Evolutionary conservation across 2,888 invertebrate genomes (phyloP).

Genomic region (Nudaria mundana): DNA sequence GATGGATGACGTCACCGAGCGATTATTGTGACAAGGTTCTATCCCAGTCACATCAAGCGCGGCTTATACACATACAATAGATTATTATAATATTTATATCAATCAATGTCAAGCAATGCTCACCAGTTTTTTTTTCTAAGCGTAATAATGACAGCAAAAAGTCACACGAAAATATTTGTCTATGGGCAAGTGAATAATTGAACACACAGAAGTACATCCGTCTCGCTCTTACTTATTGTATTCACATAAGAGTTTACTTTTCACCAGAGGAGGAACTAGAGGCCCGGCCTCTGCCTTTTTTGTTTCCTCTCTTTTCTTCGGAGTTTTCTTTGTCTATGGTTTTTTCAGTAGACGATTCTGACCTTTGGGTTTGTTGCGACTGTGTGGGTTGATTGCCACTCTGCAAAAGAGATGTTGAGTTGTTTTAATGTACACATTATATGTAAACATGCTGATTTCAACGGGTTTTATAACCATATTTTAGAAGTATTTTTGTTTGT

Average conservation of each 20-base stretch:
- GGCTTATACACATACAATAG: too few relatives aligned
- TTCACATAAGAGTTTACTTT: slow-evolving; percentile 48
- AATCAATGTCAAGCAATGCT: slow-evolving; percentile 6
- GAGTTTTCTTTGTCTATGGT: slow-evolving; percentile 40
- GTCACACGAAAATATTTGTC: slow-evolving; percentile 3
- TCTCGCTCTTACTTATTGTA: slow-evolving; percentile 19
- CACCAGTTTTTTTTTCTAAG: slow-evolving; percentile 17
- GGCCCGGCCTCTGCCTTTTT: slow-evolving; percentile 64
- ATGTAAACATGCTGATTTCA: too few relatives aligned
- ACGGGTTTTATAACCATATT: too few relatives aligned
- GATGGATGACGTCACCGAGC: too few relatives aligned
- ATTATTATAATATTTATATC: slow-evolving; percentile 2
- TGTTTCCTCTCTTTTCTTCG: slow-evolving; percentile 60
- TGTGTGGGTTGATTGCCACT: slow-evolving; percentile 41
- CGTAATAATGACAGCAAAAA: slow-evolving; percentile 17
- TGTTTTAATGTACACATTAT: too few relatives aligned
- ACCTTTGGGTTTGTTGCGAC: slow-evolving; percentile 40
- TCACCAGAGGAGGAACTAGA: slow-evolving; percentile 73
- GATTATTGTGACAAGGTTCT: too few relatives aligned
- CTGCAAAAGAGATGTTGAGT: too few relatives aligned
- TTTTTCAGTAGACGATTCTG: slow-evolving; percentile 39
- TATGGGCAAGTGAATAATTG: slow-evolving; percentile 2
- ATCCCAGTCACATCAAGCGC: too few relatives aligned
- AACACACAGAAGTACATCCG: slow-evolving; percentile 4
- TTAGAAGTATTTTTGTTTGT: too few relatives aligned